Evolutionary conservation across 2,888 invertebrate genomes (phyloP).

Genomic region (Orthosia gothica): DNA sequence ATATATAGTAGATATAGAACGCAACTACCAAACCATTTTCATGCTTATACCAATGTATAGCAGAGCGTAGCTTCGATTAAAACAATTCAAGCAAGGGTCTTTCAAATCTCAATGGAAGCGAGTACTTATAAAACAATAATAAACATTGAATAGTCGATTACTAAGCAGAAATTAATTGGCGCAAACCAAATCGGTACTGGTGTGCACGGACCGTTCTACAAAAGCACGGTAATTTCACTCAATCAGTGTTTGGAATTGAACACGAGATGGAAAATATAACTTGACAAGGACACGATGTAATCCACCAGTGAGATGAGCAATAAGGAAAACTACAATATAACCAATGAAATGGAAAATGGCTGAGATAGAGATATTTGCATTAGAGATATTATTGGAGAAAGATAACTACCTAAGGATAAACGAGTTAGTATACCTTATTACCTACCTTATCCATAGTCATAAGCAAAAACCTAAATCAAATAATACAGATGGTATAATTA

Average conservation of each 20-base stretch:
- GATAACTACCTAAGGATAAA: background rate
- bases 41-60: too few species aligned
- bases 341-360: constrained; percentile 18
- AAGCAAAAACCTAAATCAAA: background rate
- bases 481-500: background rate
- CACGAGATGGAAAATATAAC: background rate
- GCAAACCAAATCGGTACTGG: too few species aligned
- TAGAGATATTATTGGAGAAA: background rate
- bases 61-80: too few species aligned
- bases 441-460: background rate
- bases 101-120: too few species aligned
- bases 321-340: constrained; percentile 13
- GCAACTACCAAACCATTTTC: too few species aligned
- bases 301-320: background rate
- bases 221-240: too few species aligned
- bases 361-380: background rate
- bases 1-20: too few species aligned
- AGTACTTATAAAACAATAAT: too few species aligned
- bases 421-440: background rate
- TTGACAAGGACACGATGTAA: background rate
- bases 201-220: too few species aligned
- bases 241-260: background rate
- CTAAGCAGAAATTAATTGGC: too few species aligned
- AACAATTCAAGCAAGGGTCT: too few species aligned
- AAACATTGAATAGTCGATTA: too few species aligned